Conservation (phyloP, 2,113 vertebrate genomes). For the Caranx melampygus region DNA sequence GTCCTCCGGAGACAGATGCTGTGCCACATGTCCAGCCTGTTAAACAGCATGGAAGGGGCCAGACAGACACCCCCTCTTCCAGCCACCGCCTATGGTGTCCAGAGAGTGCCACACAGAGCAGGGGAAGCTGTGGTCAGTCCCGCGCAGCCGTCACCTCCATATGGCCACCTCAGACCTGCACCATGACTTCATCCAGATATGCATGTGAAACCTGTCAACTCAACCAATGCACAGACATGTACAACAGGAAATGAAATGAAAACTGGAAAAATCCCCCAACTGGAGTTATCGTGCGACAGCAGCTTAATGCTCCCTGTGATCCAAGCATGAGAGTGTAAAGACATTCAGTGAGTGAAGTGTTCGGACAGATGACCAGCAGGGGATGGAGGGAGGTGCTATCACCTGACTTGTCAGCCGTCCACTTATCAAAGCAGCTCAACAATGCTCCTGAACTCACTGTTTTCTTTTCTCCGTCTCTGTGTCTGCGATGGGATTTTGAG, state of each 20-base stretch:
- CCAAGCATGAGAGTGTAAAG: background rate
- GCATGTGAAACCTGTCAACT: constrained; percentile 8
- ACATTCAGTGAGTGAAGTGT: constrained; percentile 81
- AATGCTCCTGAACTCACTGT: background rate
- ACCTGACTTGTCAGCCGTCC: constrained; percentile 15
- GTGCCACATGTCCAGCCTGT: constrained; percentile 80
- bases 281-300: constrained; percentile 1
- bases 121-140: constrained; percentile 62
- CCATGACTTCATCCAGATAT: constrained; percentile 30
- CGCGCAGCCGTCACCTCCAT: constrained; percentile 74
- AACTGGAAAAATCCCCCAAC: background rate
- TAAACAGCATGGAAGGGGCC: constrained; percentile 70
- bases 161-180: constrained; percentile 58
- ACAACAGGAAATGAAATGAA: background rate
- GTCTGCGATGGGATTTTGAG: constrained; percentile 55
- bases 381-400: constrained; percentile 7
- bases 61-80: constrained; percentile 61
- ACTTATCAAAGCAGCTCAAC: constrained; percentile 23
- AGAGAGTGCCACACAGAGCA: constrained; percentile 63
- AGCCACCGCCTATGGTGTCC: constrained; percentile 65
- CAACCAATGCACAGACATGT: background rate
- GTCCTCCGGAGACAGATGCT: constrained; percentile 74
- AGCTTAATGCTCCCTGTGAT: background rate
- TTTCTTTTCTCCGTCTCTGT: constrained; percentile 19
- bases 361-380: constrained; percentile 83